Percentiles rank a stretch among this genome's conserved stretches.
Evolutionary conservation across 1,140 invertebrate species (phyloP).

Genomic region (Berghia stephanieae): DNA sequence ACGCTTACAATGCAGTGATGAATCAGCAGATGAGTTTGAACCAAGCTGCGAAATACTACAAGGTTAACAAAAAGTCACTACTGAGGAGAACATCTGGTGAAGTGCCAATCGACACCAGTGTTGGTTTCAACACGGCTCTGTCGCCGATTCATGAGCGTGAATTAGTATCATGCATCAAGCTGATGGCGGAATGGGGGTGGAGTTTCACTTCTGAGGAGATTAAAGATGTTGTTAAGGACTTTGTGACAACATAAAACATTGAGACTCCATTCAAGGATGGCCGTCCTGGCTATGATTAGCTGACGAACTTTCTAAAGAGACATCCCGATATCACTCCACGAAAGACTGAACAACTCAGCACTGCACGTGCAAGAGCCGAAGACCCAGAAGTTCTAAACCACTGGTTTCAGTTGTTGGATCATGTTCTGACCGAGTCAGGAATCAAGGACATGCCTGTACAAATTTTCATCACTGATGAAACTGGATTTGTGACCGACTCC

Average conservation of each 20-base stretch:
- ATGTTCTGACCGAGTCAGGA: too few relatives aligned
- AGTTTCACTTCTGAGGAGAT: slow-evolving; percentile 19
- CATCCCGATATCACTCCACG: slow-evolving; percentile 24
- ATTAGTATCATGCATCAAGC: slow-evolving; percentile 17
- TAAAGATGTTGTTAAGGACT: slow-evolving; percentile 21
- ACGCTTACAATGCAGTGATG: slow-evolving; percentile 12
- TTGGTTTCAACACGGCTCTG: slow-evolving; percentile 13
- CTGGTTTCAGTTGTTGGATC: slow-evolving; percentile 23
- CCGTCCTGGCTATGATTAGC: slow-evolving; percentile 19
- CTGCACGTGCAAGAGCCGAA: slow-evolving; percentile 15
- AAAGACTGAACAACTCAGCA: background rate
- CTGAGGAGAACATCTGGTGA: slow-evolving; percentile 10
- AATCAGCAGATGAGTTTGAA: background rate
- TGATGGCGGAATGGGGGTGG: slow-evolving; percentile 31
- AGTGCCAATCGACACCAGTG: slow-evolving; percentile 5
- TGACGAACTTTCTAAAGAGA: too few relatives aligned
- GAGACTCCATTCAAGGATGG: slow-evolving; percentile 20
- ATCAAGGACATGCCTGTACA: background rate
- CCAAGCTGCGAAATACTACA: slow-evolving; percentile 18
- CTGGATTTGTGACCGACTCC: slow-evolving; percentile 23
- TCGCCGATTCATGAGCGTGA: background rate
- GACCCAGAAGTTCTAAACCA: slow-evolving; percentile 2
- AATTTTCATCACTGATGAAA: slow-evolving; percentile 35
- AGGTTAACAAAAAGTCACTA: slow-evolving; percentile 19
- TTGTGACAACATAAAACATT: background rate